phyloP scores from a whole-genome alignment of 2,797 vertebrate genomes.

The Cryptoprocta ferox region DNA sequence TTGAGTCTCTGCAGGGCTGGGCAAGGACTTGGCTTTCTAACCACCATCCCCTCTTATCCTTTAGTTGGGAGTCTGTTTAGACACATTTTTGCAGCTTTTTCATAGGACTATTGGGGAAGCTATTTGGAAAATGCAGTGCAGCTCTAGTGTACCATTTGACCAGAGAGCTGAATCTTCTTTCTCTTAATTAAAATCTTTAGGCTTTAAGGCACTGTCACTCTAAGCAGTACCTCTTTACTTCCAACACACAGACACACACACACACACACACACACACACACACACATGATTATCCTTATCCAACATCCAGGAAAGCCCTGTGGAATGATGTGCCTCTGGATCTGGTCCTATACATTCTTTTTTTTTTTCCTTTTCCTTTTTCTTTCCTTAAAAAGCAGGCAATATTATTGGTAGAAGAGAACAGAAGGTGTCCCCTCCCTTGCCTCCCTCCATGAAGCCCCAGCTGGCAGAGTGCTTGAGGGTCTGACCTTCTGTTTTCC shows the following conservation, averaged over 20 bases:
- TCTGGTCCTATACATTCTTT: neutral
- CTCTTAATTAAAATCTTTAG: neutral
- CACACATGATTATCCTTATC: neutral
- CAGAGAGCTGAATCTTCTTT: neutral
- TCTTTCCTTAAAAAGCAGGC: neutral
- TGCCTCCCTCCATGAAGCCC: neutral
- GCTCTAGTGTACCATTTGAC: neutral
- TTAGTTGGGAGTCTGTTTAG: neutral
- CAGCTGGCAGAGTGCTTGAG: neutral
- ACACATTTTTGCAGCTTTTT: neutral
- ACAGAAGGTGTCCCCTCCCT: neutral
- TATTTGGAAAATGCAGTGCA: neutral
- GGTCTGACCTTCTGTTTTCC: neutral
- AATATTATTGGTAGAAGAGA: neutral
- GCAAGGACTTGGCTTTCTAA: neutral
- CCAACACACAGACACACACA: rapidly evolving
- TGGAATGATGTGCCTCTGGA: neutral
- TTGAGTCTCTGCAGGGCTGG: neutral
- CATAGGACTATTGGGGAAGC: neutral
- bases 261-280: no score
- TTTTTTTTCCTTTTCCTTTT: neutral
- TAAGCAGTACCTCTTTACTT: neutral
- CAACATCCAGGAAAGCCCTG: neutral
- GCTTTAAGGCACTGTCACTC: neutral
- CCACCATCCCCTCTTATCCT: neutral